A percentile compares a stretch with the other conserved stretches of the same genome.
Evolutionary conservation across 1,140 invertebrate species (phyloP).

Genomic region (Monomorium pharaonis): DNA sequence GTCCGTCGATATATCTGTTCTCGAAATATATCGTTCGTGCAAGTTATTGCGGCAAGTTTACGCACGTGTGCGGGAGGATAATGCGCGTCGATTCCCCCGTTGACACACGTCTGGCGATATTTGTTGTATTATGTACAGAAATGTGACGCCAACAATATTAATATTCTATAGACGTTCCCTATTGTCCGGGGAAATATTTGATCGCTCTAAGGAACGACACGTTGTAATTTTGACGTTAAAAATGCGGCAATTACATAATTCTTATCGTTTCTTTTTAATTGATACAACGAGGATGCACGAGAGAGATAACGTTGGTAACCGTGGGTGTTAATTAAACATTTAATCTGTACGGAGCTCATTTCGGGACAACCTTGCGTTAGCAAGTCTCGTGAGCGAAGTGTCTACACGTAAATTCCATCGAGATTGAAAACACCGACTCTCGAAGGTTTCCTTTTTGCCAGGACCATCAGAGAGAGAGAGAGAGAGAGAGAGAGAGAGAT

Average conservation of each 20-base stretch:
- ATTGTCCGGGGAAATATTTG: neutral
- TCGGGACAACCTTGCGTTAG: neutral
- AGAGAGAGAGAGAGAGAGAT: no score
- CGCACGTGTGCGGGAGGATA: neutral
- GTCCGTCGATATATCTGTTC: no score
- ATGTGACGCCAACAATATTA: neutral
- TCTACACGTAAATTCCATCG: neutral
- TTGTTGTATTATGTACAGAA: neutral
- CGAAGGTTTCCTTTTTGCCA: neutral
- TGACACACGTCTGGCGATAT: neutral
- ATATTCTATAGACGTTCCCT: neutral
- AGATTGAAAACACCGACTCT: neutral
- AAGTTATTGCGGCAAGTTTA: neutral
- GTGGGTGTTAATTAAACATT: neutral
- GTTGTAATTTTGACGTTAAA: no score
- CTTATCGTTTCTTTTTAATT: no score
- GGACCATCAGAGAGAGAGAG: no score
- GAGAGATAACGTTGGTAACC: neutral
- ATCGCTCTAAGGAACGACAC: neutral
- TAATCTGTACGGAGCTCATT: neutral
- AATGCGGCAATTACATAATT: no score
- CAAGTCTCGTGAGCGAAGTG: neutral
- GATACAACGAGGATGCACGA: neutral
- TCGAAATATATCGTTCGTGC: neutral
- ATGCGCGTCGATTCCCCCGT: neutral